phyloP scores from a whole-genome alignment of 1,140 invertebrate genomes.

The Polypedilum pembai region DNA sequence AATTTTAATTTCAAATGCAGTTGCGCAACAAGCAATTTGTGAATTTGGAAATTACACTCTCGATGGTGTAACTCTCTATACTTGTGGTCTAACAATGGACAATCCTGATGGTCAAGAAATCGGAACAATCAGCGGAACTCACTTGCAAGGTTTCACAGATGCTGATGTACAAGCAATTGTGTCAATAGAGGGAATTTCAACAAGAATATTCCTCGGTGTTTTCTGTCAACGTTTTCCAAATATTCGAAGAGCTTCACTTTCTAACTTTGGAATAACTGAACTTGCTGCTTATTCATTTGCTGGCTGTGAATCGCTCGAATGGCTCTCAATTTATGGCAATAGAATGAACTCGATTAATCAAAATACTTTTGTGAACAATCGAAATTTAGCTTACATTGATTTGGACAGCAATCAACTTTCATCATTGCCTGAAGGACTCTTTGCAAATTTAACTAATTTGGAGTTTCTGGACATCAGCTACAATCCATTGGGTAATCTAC shows the following conservation, averaged over 20 bases:
- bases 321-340: neutral
- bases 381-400: neutral
- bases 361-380: neutral
- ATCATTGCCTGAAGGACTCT: neutral
- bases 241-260: neutral
- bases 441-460: neutral
- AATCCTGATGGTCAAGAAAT: no score
- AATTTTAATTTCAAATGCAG: no score
- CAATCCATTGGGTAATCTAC: neutral
- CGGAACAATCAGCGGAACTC: no score
- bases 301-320: neutral
- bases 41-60: no score
- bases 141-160: no score
- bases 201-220: neutral
- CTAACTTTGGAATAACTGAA: neutral
- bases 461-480: neutral
- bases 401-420: neutral
- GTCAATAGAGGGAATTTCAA: no score
- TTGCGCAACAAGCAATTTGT: no score
- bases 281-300: neutral
- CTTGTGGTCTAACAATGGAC: no score
- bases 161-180: no score
- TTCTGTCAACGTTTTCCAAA: neutral
- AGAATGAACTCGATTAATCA: neutral
- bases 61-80: no score